phyloP scores from a whole-genome alignment of 2,888 invertebrate species.

The Carterocephalus palaemon region DNA sequence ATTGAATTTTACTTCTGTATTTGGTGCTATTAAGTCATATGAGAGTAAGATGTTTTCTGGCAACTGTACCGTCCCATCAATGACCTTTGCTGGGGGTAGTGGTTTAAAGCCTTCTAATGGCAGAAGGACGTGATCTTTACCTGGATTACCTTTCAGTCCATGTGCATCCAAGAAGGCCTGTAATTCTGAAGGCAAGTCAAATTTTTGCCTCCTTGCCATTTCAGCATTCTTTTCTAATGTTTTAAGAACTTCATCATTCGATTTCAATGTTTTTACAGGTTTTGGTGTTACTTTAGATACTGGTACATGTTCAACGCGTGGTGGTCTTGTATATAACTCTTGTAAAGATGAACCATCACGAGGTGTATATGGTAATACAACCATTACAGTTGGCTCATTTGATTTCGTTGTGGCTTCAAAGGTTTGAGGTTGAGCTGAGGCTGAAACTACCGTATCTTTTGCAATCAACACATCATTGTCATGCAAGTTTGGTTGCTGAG shows the following conservation, averaged over 20 bases:
- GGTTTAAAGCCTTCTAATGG: constrained; percentile 72
- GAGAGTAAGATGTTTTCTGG: constrained; percentile 68
- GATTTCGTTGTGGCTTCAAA: constrained; percentile 53
- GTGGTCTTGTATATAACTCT: constrained; percentile 83
- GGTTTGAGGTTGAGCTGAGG: constrained; percentile 35
- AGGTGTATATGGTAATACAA: constrained; percentile 82
- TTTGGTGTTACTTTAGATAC: constrained; percentile 51
- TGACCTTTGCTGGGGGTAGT: constrained; percentile 57
- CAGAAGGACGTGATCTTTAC: constrained; percentile 61
- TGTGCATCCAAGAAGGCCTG: constrained; percentile 65
- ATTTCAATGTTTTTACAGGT: constrained; percentile 39
- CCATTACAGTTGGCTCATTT: constrained; percentile 74
- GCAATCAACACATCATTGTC: constrained; percentile 31
- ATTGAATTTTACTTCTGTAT: constrained; percentile 39
- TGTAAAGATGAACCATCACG: constrained; percentile 77
- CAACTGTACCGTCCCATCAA: constrained; percentile 62
- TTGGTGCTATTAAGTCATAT: constrained; percentile 60
- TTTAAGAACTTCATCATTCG: constrained; percentile 41
- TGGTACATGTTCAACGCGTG: constrained; percentile 79
- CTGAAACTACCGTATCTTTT: constrained; percentile 31
- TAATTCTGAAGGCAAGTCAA: constrained; percentile 57
- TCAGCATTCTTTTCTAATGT: constrained; percentile 44
- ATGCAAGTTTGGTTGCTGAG: constrained; percentile 21
- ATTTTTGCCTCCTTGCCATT: constrained; percentile 43
- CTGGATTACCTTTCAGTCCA: constrained; percentile 59